Conservation (phyloP, 2,113 vertebrate genomes). For the Phylloscopus whistleri region DNA sequence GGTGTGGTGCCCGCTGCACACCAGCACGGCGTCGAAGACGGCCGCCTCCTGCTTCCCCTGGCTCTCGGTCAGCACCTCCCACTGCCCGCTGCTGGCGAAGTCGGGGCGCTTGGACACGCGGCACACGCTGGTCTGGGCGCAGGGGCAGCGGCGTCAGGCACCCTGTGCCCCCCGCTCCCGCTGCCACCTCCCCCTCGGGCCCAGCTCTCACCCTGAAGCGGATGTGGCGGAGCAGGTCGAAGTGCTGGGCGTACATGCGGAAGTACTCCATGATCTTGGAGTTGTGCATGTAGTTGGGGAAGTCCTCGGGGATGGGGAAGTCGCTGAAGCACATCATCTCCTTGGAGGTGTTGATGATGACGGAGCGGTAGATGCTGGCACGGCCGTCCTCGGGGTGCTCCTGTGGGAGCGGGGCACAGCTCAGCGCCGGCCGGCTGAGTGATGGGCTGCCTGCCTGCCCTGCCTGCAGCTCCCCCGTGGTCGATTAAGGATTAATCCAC, state of each 20-base stretch:
- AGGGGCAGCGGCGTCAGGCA: background rate
- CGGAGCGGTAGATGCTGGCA: constrained; percentile 81
- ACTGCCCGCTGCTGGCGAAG: too few species aligned
- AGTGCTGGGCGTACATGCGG: constrained; percentile 81
- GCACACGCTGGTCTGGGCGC: too few species aligned
- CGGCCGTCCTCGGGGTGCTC: constrained; percentile 72
- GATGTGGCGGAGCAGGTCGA: constrained; percentile 78
- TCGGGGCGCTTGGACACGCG: too few species aligned
- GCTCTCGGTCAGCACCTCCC: too few species aligned
- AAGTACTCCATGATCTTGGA: constrained; percentile 81
- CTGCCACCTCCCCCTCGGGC: accelerated
- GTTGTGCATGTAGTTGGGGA: constrained; percentile 84
- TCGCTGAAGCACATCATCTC: constrained; percentile 95
- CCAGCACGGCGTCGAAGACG: too few species aligned
- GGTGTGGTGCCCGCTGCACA: background rate
- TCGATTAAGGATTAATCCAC: background rate
- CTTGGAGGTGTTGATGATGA: constrained; percentile 88
- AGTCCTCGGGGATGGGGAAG: constrained; percentile 84
- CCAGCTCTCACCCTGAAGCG: constrained; percentile 76
- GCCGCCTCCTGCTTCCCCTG: too few species aligned
- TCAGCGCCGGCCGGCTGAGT: accelerated
- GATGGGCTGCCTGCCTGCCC: background rate
- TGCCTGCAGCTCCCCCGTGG: accelerated
- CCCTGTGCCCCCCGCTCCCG: accelerated
- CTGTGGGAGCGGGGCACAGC: constrained; percentile 32